Percentiles rank a stretch among this genome's conserved stretches.
phyloP scores from a whole-genome alignment of 2,797 vertebrate genomes.

The Eupleurogrammus muticus region DNA sequence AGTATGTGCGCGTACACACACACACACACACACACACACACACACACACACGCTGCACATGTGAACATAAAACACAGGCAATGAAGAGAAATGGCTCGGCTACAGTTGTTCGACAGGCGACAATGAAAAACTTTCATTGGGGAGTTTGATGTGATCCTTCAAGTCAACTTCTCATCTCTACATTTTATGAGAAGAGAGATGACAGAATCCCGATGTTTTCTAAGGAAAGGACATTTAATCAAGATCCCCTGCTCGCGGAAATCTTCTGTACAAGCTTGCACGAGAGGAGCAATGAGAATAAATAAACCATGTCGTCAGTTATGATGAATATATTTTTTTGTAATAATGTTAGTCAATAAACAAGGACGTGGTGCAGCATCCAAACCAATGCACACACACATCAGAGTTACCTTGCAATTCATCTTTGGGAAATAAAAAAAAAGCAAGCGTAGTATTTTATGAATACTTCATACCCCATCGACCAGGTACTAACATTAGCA shows the following conservation, averaged over 20 bases:
- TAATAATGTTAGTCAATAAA: too few relatives aligned
- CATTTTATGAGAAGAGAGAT: slow-evolving; percentile 3
- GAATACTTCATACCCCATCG: too few relatives aligned
- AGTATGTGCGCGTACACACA: background rate
- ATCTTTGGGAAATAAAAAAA: too few relatives aligned
- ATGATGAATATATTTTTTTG: too few relatives aligned
- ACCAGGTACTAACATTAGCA: too few relatives aligned
- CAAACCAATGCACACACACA: too few relatives aligned
- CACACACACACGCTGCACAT: background rate
- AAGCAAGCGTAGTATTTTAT: too few relatives aligned
- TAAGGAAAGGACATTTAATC: background rate
- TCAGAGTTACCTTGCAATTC: too few relatives aligned
- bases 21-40: background rate
- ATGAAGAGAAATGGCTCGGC: background rate
- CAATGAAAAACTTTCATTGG: slow-evolving; percentile 32
- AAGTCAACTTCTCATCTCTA: slow-evolving; percentile 19
- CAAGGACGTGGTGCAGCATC: too few relatives aligned
- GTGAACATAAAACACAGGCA: background rate
- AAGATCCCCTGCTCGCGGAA: background rate
- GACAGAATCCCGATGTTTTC: background rate
- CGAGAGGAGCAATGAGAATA: background rate
- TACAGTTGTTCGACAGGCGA: slow-evolving; percentile 1
- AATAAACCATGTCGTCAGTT: too few relatives aligned
- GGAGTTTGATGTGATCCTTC: slow-evolving; percentile 15
- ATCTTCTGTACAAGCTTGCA: too few relatives aligned